Base-by-base conservation (phyloP, 2,113 vertebrate species). In the Seriola dumerili region DNA sequence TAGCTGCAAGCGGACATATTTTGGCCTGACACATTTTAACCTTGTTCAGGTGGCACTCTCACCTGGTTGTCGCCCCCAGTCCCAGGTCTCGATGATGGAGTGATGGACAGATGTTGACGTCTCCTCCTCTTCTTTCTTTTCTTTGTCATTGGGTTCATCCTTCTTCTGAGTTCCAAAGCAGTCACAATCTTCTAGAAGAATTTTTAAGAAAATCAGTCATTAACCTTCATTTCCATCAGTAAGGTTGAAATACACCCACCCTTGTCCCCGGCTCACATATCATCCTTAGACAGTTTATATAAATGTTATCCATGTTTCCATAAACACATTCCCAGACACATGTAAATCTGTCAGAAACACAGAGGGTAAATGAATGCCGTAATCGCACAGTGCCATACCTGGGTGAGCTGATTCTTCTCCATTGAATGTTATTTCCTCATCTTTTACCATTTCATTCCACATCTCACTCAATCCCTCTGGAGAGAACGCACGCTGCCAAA, bases 381-480 rank as follows among this genome's bases (percentile, higher is more conserved):
- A 3, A 11, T 32, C 34, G 63, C 23, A 65, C 8, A 8, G 44
- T 21, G 36, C 2, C 69, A 93, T 96, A 96, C 95, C 96, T 87
- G 94, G 96, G 89, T 96, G 97, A 76, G 94, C 88, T 3, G 96
- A 92, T 66, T 99, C 98, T 76, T 96, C 95, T 79, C 97, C 96
- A 16, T 91, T 96, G 83, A 97, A 98, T 4, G 97, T 88, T 78
- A 99, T 97, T 93, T 99, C 98, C 36, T 98, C 98, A 95, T 99
- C 98, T 95, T 99, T 99, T 21, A 99, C 97, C 98, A 99, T 99
- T 93, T 99, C 98, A 82, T 99, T 99, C 98, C 98, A 99, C 91
- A 99, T 96, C 88, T 98, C 98, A 84, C 97, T 98, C 10, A 99
- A 95, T 36, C 98, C 98, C 95, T 99, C 98, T 72, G 96, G 93